Evolutionary conservation across 2,113 vertebrate genomes (phyloP).

Genomic region (Oncorhynchus kisutch): DNA sequence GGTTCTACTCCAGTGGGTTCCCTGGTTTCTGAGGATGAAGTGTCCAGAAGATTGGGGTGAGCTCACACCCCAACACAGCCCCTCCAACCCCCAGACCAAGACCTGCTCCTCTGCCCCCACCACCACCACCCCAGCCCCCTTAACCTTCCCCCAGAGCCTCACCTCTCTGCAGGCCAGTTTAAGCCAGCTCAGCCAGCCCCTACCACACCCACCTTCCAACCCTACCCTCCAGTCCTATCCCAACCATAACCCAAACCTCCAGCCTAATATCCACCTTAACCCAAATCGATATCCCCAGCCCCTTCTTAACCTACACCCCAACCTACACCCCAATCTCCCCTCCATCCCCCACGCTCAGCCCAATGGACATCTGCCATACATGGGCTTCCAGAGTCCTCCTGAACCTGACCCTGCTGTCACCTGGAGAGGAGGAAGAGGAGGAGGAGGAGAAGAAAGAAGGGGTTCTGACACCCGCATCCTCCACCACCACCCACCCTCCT

Average conservation of each 20-base stretch:
- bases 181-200: conserved; percentile 55
- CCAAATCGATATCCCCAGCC: not conserved
- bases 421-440: conserved; percentile 15
- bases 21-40: conserved; percentile 80
- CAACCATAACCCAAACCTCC: conserved; percentile 21
- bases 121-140: conserved; percentile 56
- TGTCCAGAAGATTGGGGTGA: conserved; percentile 70
- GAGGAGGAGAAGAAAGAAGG: conserved; percentile 11
- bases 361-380: conserved; percentile 75
- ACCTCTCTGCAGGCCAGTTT: conserved; percentile 58
- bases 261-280: conserved; percentile 31
- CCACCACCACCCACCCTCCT: conserved; percentile 34
- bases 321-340: conserved; percentile 18
- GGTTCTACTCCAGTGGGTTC: conserved; percentile 78
- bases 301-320: conserved; percentile 7
- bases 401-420: conserved; percentile 57
- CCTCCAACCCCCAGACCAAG: conserved; percentile 61
- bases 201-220: conserved; percentile 22
- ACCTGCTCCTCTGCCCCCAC: conserved; percentile 58
- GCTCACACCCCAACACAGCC: conserved; percentile 55
- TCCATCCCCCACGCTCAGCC: conserved; percentile 55
- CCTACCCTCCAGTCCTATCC: not conserved
- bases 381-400: conserved; percentile 67
- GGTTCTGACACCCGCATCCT: conserved; percentile 12
- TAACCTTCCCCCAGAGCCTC: conserved; percentile 62